These are phyloP conservation scores for Rotaria macrura DNA, from an alignment of 2,888 invertebrate species.

Conservation along the genomic window DNA sequence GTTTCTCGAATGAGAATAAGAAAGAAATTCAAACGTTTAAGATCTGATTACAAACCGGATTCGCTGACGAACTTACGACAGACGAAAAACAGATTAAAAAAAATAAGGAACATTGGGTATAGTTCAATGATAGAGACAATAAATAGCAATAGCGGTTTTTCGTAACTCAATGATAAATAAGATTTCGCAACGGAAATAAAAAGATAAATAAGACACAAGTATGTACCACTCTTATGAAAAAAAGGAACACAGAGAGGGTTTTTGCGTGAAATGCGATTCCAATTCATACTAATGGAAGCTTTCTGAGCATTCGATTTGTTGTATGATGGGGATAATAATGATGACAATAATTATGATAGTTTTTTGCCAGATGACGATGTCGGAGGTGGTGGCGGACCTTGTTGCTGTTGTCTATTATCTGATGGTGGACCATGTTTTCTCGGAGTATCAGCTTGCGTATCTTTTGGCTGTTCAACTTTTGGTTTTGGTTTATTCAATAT, in stretches of 20 bases:
- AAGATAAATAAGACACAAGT: neutral
- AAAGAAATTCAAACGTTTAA: neutral
- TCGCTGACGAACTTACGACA: neutral
- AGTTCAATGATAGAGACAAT: neutral
- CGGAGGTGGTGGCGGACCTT: neutral
- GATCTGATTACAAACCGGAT: neutral
- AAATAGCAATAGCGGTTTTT: neutral
- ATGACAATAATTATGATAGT: too few species aligned
- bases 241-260: neutral
- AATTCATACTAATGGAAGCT: neutral
- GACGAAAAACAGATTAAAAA: neutral
- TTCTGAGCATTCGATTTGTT: neutral
- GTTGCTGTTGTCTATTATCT: neutral
- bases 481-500: conserved; percentile 33
- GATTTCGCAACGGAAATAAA: neutral
- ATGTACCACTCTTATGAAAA: neutral
- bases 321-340: neutral
- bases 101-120: neutral
- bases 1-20: neutral
- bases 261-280: neutral
- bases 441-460: neutral
- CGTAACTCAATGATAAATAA: neutral
- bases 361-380: neutral
- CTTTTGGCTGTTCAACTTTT: conserved; percentile 27
- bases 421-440: neutral